phyloP scores from a whole-genome alignment of 2,797 vertebrate species.

The Nasua narica region DNA sequence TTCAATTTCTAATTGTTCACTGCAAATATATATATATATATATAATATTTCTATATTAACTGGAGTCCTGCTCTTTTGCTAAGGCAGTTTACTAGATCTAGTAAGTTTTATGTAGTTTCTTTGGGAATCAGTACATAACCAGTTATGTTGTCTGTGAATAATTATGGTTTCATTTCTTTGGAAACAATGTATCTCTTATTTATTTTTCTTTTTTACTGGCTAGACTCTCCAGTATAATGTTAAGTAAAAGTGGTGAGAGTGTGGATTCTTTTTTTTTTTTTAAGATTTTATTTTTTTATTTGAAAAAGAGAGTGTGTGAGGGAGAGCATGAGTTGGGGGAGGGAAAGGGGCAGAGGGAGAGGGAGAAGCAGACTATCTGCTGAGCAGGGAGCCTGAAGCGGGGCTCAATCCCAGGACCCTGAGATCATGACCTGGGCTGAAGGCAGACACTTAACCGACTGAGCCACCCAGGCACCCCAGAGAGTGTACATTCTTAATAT shows the following conservation, averaged over 20 bases:
- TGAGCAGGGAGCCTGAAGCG: no score
- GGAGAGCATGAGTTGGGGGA: no score
- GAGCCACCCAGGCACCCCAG: not conserved
- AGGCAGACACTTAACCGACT: no score
- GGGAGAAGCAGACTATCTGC: no score
- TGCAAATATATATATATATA: not conserved
- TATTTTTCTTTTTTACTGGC: not conserved
- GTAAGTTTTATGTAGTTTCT: not conserved
- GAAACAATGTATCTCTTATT: not conserved
- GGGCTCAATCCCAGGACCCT: no score
- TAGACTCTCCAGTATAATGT: not conserved
- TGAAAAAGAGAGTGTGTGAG: no score
- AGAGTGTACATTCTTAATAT: not conserved
- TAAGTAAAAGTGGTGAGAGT: not conserved
- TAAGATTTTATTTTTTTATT: no score
- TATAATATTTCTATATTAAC: not conserved
- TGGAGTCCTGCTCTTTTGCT: not conserved
- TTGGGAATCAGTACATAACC: not conserved
- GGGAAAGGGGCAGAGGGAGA: no score
- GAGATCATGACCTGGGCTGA: no score
- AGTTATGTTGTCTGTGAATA: not conserved
- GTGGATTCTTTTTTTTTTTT: not conserved
- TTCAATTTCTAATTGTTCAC: not conserved
- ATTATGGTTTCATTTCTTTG: not conserved
- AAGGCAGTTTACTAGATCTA: not conserved